These are phyloP conservation scores for Corythoichthys intestinalis DNA, from an alignment of 2,113 vertebrate species.

Conservation along the genomic window DNA sequence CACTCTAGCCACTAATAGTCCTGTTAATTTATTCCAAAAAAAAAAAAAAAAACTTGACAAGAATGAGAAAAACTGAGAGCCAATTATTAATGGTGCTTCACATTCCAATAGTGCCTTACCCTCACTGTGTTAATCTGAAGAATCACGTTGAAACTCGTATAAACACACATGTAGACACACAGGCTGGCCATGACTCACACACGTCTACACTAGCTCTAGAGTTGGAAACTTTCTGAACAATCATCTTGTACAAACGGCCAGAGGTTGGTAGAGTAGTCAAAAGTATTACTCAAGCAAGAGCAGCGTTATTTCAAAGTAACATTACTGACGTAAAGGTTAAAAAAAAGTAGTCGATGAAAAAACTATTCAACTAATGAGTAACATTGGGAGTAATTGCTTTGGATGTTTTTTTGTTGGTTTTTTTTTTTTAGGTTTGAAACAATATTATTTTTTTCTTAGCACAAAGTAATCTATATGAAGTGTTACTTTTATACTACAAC, in stretches of 20 bases:
- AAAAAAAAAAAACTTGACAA: neutral
- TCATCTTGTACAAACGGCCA: slow-evolving; percentile 14
- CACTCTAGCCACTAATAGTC: neutral
- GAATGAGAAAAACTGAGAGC: neutral
- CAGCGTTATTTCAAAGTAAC: no score
- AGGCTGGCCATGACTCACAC: neutral
- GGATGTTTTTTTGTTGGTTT: no score
- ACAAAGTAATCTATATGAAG: no score
- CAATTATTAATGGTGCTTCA: neutral
- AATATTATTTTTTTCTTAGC: no score
- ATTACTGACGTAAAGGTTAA: no score
- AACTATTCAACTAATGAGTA: no score
- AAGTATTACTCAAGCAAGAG: no score
- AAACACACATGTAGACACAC: neutral
- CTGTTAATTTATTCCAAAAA: neutral
- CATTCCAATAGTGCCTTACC: slow-evolving; percentile 1
- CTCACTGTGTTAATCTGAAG: neutral
- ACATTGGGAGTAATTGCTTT: no score
- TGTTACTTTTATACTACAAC: no score
- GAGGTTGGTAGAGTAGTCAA: no score
- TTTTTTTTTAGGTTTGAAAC: no score
- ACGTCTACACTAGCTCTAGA: slow-evolving; percentile 7
- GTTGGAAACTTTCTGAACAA: slow-evolving; percentile 17
- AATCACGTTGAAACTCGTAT: slow-evolving; percentile 7
- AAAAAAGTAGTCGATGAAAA: no score